Percentiles rank a stretch among this genome's conserved stretches.
Conservation (phyloP, 2,888 invertebrate species). For the Cynaeus angustus region DNA sequence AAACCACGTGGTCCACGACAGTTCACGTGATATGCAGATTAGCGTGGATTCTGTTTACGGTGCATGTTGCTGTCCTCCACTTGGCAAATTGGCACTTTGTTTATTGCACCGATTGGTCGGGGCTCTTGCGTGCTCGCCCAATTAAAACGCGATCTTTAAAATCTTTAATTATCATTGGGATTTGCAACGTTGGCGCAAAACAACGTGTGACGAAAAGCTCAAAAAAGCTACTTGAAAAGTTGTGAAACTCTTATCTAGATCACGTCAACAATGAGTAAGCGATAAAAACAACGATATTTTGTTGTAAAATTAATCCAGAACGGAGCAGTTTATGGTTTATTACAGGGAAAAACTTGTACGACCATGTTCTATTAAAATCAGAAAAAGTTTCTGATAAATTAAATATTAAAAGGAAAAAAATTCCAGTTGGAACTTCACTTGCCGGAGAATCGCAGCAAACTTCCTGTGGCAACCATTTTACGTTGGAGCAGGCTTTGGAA, state of each 20-base stretch:
- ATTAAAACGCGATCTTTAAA: slow-evolving; percentile 13
- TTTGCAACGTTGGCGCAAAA: too few species aligned
- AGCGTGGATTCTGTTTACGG: slow-evolving; percentile 14
- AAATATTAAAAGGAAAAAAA: too few species aligned
- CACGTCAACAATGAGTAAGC: slow-evolving; percentile 20
- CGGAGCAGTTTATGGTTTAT: neutral
- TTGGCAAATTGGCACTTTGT: slow-evolving; percentile 37
- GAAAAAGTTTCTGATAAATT: too few species aligned
- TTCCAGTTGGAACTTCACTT: too few species aligned
- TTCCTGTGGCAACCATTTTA: too few species aligned
- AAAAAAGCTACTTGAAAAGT: too few species aligned
- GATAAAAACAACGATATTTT: slow-evolving; percentile 22
- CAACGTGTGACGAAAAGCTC: too few species aligned
- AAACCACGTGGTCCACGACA: slow-evolving; percentile 32
- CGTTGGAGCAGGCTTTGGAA: too few species aligned
- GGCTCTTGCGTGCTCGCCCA: neutral
- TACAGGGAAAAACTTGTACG: neutral
- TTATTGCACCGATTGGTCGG: slow-evolving; percentile 20
- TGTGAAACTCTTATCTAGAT: slow-evolving; percentile 19
- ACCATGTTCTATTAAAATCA: too few species aligned
- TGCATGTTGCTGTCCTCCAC: slow-evolving; percentile 28
- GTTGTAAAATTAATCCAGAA: slow-evolving; percentile 19
- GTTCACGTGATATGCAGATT: slow-evolving; percentile 27
- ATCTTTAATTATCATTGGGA: neutral
- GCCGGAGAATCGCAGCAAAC: too few species aligned